Base-by-base conservation (phyloP, 2,888 invertebrate species). In the Chironomus tentans region DNA sequence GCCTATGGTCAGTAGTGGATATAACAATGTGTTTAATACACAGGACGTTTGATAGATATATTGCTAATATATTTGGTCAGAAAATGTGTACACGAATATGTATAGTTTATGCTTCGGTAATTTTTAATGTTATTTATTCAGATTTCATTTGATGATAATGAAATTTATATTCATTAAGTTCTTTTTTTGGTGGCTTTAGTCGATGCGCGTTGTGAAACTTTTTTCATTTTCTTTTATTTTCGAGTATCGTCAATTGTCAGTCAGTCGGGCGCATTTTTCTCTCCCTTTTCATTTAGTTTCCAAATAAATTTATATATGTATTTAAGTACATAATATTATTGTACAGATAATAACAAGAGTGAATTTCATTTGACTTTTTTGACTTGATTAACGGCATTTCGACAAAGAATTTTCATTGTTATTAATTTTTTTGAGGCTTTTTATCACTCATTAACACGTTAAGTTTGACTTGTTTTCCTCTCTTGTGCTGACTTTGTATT, bases 101-200 rank as follows among this genome's bases (percentile, higher is more conserved):
- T 22, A 62, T 56, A 50, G 61, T 75, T 75, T 61, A 68, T 76
- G 76, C 69, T 76, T 76, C 69, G 76, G 76, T 76, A 69, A 76
- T 69, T 76, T 69, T 76, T 69, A 69, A 76, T 76, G 76, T 76
- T 76, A 76, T 76, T 76, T 76, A 76, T 76, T 76, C 76, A 69
- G 76, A 76, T 76, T 76, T 76, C 62, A 76, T 76, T 76, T 76
- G 76, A 68, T 76, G 76, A 76, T 76, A 76, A 28, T 56, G 69
- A 48, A 48, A 76, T 76, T 76, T 76, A 76, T 76, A 76, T 76
- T 76, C 76, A 76, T 76, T 76, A 76, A 68, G 12, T 76, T 65
- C 24, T 75, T 56, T 38, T 38, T 38, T 38, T 38, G 7, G 38
- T 38, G 38, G 38, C 38, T 38, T 38, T 38, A 24, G 65, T 65